Percentiles rank a stretch among this genome's conserved stretches.
These are phyloP conservation scores for Rotaria sp. DNA, from an alignment of 2,888 invertebrate genomes.

Conservation along the genomic window DNA sequence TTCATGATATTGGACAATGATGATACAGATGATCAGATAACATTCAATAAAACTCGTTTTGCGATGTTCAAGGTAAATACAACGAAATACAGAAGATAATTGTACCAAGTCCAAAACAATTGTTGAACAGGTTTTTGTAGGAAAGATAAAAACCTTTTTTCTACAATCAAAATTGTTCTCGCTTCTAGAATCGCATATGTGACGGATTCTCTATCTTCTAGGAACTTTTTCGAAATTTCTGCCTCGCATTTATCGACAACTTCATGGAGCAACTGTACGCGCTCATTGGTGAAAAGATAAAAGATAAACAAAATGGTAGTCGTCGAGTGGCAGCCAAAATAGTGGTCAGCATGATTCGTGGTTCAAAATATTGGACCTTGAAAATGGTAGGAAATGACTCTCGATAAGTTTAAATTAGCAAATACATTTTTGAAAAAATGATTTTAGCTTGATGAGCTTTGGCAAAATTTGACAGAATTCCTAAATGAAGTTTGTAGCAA, in stretches of 20 bases:
- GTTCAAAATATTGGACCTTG: no score
- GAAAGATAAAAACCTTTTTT: no score
- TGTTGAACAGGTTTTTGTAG: no score
- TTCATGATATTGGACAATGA: slow-evolving; percentile 75
- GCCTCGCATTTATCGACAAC: slow-evolving; percentile 62
- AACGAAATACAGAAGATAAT: neutral
- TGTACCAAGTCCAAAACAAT: neutral
- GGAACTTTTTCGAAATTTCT: slow-evolving; percentile 71
- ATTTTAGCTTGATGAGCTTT: neutral
- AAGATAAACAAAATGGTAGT: slow-evolving; percentile 66
- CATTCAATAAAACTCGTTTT: slow-evolving; percentile 67
- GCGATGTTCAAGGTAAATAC: slow-evolving; percentile 62
- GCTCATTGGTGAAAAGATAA: slow-evolving; percentile 59
- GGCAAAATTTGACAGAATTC: neutral
- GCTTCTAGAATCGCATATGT: no score
- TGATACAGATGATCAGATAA: slow-evolving; percentile 67
- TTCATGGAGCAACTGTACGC: slow-evolving; percentile 64
- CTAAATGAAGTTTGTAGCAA: neutral
- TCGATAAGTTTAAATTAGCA: no score
- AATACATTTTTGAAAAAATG: neutral
- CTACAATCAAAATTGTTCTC: no score
- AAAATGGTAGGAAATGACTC: no score
- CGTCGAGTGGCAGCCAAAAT: slow-evolving; percentile 78
- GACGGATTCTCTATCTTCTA: no score
- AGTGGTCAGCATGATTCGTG: slow-evolving; percentile 67